Evolutionary conservation across 2,797 vertebrate species (phyloP).

Genomic region (Lateolabrax maculatus): DNA sequence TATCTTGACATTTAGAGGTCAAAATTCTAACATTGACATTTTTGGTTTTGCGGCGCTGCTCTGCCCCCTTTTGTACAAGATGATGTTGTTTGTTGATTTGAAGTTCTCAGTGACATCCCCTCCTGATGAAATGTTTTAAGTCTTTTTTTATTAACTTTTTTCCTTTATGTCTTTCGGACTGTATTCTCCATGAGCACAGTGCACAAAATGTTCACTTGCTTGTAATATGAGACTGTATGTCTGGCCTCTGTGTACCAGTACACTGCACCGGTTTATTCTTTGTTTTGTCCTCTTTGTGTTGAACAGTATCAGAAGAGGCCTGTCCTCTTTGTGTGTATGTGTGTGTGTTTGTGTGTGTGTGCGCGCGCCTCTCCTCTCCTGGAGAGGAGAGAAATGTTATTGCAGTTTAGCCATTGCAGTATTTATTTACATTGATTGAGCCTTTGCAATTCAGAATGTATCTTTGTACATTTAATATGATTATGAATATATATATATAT

Average conservation of each 20-base stretch:
- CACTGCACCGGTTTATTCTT: slow-evolving; percentile 82
- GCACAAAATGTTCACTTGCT: slow-evolving; percentile 18
- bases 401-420: slow-evolving; percentile 94
- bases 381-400: slow-evolving; percentile 77
- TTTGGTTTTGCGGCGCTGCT: slow-evolving; percentile 21
- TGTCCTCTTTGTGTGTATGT: slow-evolving; percentile 29
- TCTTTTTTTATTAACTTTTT: slow-evolving; percentile 89
- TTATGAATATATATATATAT: slow-evolving; percentile 80
- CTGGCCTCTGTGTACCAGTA: slow-evolving; percentile 83
- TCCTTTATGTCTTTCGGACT: slow-evolving; percentile 76
- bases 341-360: slow-evolving; percentile 13
- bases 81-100: not conserved
- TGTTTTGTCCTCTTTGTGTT: slow-evolving; percentile 56
- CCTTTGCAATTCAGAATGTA: slow-evolving; percentile 98
- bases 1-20: slow-evolving; percentile 32
- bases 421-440: slow-evolving; percentile 98
- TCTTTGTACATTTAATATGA: slow-evolving; percentile 96
- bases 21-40: slow-evolving; percentile 13
- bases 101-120: not conserved
- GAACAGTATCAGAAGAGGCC: slow-evolving; percentile 27
- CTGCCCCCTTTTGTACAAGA: slow-evolving; percentile 13
- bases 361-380: slow-evolving; percentile 50
- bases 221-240: slow-evolving; percentile 39
- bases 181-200: slow-evolving; percentile 14
- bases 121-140: slow-evolving; percentile 76